Evolutionary conservation across 2,797 vertebrate genomes (phyloP), one percentile per base, ranked within the genome.

Genomic region (Forpus xanthops): DNA sequence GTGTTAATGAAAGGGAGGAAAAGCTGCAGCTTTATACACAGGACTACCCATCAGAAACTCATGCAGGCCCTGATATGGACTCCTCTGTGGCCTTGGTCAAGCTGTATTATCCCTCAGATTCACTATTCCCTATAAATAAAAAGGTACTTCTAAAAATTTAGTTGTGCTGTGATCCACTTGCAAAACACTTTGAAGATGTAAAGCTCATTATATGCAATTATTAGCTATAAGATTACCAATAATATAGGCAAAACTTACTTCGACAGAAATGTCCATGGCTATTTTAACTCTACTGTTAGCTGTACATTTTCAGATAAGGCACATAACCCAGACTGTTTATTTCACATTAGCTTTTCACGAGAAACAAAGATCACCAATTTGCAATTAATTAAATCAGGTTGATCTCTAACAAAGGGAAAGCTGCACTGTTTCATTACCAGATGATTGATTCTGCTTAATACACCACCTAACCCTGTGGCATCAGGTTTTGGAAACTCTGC

Each of bases 41-140:
- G 31, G 53, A 82, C 75, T 92, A 95, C 88, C 14, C 39, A 66
- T 31, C 65, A 85, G 72, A 90, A 94, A 93, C 44, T 90, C 83
- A 88, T 56, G 60, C 71, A 93, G 68, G 78, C 67, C 94, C 74
- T 94, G 85, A 96, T 93, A 95, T 2, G 28, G 52, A 90, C 96
- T 97, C 96, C 91, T 96, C 90, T 96, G 96, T 97, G 96, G 95
- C 96, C 96, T 97, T 94, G 94, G 94, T 96, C 74, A 91, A 96
- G 67, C 88, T 94, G 45, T 41, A 77, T 86, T 79, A 89, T 53
- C 52, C 58, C 68, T 89, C 15, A 1, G 83, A 83, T 76, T 79
- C 1, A 89, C 91, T 91, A n/a, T 94, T 87, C 49, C 30, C 35
- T 85, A 91, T 33, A 88, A 93, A 82, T 37, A 88, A 67, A 85